These are phyloP conservation scores for Grus americana DNA, from an alignment of 2,113 vertebrate genomes.

Conservation along the genomic window DNA sequence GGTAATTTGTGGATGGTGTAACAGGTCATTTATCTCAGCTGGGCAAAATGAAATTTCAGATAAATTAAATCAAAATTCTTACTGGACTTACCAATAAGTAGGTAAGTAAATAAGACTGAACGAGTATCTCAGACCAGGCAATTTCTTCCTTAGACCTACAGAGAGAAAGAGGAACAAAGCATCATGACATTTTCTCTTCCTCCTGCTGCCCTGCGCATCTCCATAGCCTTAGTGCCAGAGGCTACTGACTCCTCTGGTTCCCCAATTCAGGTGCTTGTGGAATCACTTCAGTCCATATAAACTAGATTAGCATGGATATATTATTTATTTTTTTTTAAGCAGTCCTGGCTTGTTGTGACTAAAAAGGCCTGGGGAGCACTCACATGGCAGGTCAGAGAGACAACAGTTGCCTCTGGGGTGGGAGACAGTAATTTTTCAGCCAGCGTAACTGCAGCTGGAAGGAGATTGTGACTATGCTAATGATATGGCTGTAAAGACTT, in stretches of 20 bases:
- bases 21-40: background rate
- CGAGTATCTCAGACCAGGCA: background rate
- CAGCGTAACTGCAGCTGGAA: slow-evolving; percentile 9
- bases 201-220: background rate
- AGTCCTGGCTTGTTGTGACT: background rate
- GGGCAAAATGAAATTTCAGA: background rate
- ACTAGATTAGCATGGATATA: background rate
- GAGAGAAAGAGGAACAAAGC: background rate
- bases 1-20: background rate
- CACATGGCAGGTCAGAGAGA: background rate
- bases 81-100: background rate
- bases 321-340: background rate
- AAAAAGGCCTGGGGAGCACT: background rate
- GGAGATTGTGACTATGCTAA: slow-evolving; percentile 33
- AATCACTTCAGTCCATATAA: background rate
- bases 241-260: background rate
- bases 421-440: slow-evolving; percentile 21
- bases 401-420: background rate
- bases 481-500: slow-evolving; percentile 34
- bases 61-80: background rate
- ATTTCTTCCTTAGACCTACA: background rate
- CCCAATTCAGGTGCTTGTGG: background rate
- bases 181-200: background rate
- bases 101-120: background rate
- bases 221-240: background rate